Percentiles rank a stretch among this genome's conserved stretches.
These are phyloP conservation scores for Chionodraco myersi DNA, from an alignment of 2,113 vertebrate genomes.

Conservation along the genomic window DNA sequence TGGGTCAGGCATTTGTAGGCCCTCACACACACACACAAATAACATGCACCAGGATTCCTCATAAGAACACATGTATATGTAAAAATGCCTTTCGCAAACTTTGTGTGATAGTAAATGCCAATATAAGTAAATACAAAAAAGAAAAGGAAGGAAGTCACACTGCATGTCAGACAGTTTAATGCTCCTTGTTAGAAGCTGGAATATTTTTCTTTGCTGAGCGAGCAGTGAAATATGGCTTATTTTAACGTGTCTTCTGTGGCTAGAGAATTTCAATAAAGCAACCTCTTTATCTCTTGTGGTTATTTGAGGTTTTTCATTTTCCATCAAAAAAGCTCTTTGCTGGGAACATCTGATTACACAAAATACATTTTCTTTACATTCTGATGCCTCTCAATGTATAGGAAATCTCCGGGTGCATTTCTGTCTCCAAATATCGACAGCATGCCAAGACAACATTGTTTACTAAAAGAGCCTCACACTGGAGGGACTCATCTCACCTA, in stretches of 20 bases:
- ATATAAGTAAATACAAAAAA: background rate
- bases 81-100: background rate
- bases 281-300: slow-evolving; percentile 3
- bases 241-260: slow-evolving; percentile 13
- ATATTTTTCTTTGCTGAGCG: slow-evolving; percentile 18
- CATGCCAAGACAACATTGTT: background rate
- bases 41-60: background rate
- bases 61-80: background rate
- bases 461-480: slow-evolving; percentile 10
- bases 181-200: background rate
- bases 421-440: slow-evolving; percentile 31
- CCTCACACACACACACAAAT: background rate
- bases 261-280: background rate
- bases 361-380: slow-evolving; percentile 11
- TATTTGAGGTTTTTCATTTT: background rate
- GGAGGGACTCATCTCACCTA: slow-evolving; percentile 42
- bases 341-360: slow-evolving; percentile 5
- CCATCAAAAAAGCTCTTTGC: background rate
- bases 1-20: background rate
- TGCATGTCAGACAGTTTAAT: background rate
- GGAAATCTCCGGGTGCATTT: background rate
- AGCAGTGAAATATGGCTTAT: slow-evolving; percentile 7
- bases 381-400: background rate
- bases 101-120: background rate
- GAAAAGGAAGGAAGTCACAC: background rate